Percentiles rank a stretch among this genome's conserved stretches.
Conservation (phyloP, 2,797 vertebrate genomes). For the Spea hammondii region DNA sequence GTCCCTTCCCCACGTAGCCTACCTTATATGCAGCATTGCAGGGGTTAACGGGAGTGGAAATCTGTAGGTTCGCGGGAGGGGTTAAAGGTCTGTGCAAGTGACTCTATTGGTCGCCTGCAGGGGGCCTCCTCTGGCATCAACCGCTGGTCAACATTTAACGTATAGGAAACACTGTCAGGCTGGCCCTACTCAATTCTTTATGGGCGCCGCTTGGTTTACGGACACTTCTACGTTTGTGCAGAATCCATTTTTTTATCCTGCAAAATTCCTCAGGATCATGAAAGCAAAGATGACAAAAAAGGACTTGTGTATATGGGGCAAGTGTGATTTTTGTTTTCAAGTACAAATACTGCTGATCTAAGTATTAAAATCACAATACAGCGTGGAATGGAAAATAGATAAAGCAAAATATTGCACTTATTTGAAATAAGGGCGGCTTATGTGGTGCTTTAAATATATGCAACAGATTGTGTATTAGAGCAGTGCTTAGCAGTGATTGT, state of each 20-base stretch:
- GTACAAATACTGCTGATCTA: constrained; percentile 8
- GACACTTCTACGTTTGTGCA: neutral
- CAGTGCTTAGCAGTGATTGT: constrained; percentile 32
- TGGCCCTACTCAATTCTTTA: no score
- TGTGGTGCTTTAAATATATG: constrained; percentile 19
- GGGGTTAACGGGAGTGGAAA: no score
- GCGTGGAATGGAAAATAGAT: neutral
- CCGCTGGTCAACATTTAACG: no score
- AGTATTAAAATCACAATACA: constrained; percentile 21
- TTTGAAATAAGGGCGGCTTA: constrained; percentile 32
- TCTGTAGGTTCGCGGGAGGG: no score
- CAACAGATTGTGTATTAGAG: constrained; percentile 47
- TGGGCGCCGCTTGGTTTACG: no score
- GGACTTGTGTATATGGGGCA: constrained; percentile 8
- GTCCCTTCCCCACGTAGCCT: no score
- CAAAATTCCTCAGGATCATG: neutral
- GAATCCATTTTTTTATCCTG: neutral
- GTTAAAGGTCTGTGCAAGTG: no score
- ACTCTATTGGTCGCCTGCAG: no score
- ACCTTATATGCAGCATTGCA: no score
- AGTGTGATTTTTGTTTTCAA: neutral
- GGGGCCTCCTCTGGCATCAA: no score
- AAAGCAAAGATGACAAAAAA: neutral
- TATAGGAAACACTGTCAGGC: no score
- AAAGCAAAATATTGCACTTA: constrained; percentile 7